These are phyloP conservation scores for Lasioglossum villosulum DNA, from an alignment of 2,888 invertebrate genomes.

Conservation along the genomic window DNA sequence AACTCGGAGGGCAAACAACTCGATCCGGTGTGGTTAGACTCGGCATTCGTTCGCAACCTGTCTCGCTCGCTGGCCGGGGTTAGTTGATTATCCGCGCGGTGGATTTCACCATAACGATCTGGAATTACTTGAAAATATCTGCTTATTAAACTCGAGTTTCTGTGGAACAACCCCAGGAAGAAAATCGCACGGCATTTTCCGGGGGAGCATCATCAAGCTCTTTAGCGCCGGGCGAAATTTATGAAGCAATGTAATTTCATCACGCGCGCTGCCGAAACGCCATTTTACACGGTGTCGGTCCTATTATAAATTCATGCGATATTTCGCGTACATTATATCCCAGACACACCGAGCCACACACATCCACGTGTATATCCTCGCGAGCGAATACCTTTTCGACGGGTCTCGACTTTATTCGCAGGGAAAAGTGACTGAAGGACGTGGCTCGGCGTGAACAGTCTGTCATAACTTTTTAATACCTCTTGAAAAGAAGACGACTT, in stretches of 20 bases:
- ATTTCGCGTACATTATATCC: slow-evolving; percentile 48
- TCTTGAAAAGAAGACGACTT: slow-evolving; percentile 50
- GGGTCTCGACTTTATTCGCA: slow-evolving; percentile 37
- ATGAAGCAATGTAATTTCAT: slow-evolving; percentile 49
- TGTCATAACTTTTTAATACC: slow-evolving; percentile 55
- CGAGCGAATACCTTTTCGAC: neutral
- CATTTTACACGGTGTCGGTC: slow-evolving; percentile 41
- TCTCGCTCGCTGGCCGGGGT: neutral
- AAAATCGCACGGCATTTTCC: neutral
- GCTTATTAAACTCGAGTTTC: neutral
- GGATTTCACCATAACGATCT: neutral
- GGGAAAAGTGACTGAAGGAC: slow-evolving; percentile 39
- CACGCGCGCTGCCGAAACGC: neutral
- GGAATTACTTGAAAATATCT: slow-evolving; percentile 2
- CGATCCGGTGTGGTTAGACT: neutral
- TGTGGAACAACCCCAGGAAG: neutral
- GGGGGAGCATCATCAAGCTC: neutral
- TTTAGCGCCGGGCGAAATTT: slow-evolving; percentile 32
- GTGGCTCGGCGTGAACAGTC: slow-evolving; percentile 34
- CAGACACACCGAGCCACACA: slow-evolving; percentile 1
- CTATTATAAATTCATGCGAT: slow-evolving; percentile 56
- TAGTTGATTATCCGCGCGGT: neutral
- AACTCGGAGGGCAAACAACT: neutral
- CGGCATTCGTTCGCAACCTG: neutral
- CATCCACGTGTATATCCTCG: neutral